phyloP scores from a whole-genome alignment of 2,797 vertebrate genomes.

The Phrynocephalus guinanensis region DNA sequence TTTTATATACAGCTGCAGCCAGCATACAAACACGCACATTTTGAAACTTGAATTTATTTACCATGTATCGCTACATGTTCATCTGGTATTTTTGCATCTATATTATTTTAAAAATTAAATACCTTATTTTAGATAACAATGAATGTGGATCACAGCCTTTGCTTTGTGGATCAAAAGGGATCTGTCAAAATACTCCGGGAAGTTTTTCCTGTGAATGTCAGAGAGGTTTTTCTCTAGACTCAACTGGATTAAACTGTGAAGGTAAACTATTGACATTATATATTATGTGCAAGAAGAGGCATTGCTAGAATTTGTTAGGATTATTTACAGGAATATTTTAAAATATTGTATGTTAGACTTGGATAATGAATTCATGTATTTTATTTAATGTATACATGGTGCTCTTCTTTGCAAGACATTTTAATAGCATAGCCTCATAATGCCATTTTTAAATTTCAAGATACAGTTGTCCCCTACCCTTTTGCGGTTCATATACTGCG shows the following conservation, averaged over 20 bases:
- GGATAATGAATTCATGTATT: not conserved
- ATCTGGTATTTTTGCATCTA: not conserved
- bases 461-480: not conserved
- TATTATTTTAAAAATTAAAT: not conserved
- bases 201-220: conserved; percentile 88
- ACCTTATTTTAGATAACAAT: conserved; percentile 82
- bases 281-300: not conserved
- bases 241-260: conserved; percentile 84
- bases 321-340: not conserved
- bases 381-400: not conserved
- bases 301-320: not conserved
- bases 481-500: too few relatives aligned
- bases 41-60: not conserved
- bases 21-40: not conserved
- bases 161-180: conserved; percentile 82
- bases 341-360: not conserved
- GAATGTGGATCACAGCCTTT: conserved; percentile 83
- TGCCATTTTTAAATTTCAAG: not conserved
- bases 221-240: conserved; percentile 83
- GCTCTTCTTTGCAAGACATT: not conserved
- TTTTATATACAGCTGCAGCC: not conserved
- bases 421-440: not conserved
- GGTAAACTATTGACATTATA: conserved; percentile 69
- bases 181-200: conserved; percentile 86
- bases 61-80: not conserved